These are phyloP conservation scores for Ormyrus thymus DNA, from an alignment of 2,888 invertebrate species.

Conservation along the genomic window DNA sequence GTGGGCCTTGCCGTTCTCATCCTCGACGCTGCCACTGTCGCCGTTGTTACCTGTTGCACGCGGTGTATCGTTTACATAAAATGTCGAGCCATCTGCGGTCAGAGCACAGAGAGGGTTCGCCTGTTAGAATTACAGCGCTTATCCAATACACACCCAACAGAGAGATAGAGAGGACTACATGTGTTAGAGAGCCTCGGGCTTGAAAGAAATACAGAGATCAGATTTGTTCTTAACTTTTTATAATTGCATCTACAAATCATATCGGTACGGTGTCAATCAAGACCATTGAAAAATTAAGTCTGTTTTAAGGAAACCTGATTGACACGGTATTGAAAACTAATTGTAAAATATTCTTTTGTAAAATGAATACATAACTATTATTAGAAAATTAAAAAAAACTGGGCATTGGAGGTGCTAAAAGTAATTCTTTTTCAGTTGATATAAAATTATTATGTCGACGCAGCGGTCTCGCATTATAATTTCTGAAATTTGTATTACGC, in stretches of 20 bases:
- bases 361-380: too few species aligned
- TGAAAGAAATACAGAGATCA: slow-evolving; percentile 42
- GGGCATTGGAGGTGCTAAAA: neutral
- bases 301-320: too few species aligned
- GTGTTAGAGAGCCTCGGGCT: slow-evolving; percentile 22
- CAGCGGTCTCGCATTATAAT: slow-evolving; percentile 45
- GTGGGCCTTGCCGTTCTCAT: slow-evolving; percentile 74
- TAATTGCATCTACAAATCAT: too few species aligned
- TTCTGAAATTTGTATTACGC: neutral
- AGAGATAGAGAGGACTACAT: slow-evolving; percentile 12
- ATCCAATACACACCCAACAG: slow-evolving; percentile 69
- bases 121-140: slow-evolving; percentile 68
- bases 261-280: too few species aligned
- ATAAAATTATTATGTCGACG: slow-evolving; percentile 40
- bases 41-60: slow-evolving; percentile 75
- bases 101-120: slow-evolving; percentile 67
- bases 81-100: slow-evolving; percentile 74
- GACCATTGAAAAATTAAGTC: too few species aligned
- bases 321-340: too few species aligned
- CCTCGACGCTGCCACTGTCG: slow-evolving; percentile 75
- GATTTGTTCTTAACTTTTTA: neutral
- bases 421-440: slow-evolving; percentile 35
- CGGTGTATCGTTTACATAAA: slow-evolving; percentile 75
- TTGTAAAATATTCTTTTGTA: too few species aligned
- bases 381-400: too few species aligned